phyloP scores from a whole-genome alignment of 92 coral and sea anemone genomes.

The Epizoanthus illoricatus region DNA sequence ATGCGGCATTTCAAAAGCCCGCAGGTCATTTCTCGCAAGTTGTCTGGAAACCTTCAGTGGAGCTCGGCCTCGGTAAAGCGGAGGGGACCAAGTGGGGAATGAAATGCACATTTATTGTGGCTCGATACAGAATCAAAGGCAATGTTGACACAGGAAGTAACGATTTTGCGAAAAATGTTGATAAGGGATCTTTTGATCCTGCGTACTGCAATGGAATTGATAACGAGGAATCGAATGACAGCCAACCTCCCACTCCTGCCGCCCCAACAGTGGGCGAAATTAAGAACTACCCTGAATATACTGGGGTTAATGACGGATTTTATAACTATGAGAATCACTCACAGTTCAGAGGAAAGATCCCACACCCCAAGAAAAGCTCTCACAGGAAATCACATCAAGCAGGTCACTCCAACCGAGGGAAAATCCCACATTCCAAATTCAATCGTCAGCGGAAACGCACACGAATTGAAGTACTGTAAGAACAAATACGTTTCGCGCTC shows the following conservation, averaged over 20 bases:
- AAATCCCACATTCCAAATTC: neutral
- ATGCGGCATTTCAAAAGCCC: conserved; percentile 76
- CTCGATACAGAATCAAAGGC: conserved; percentile 81
- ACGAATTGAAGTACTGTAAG: conserved; percentile 10
- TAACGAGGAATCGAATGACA: conserved; percentile 24
- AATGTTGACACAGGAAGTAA: conserved; percentile 67
- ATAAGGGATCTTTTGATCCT: conserved; percentile 75
- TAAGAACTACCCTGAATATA: conserved; percentile 31
- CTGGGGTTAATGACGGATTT: conserved; percentile 24
- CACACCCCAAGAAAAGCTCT: conserved; percentile 14
- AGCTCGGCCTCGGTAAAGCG: conserved; percentile 81
- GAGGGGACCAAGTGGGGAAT: conserved; percentile 79
- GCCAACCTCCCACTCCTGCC: neutral
- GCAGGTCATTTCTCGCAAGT: conserved; percentile 94
- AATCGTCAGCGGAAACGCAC: neutral
- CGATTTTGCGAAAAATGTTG: conserved; percentile 56
- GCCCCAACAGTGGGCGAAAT: conserved; percentile 17
- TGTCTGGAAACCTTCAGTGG: conserved; percentile 84
- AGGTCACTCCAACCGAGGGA: neutral
- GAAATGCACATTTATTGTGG: conserved; percentile 93
- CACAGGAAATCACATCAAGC: neutral
- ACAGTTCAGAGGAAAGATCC: conserved; percentile 38
- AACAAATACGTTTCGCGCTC: neutral
- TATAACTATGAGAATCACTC: conserved; percentile 6
- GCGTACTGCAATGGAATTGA: conserved; percentile 73